Percentiles rank a stretch among this genome's conserved stretches.
Evolutionary conservation across 2,888 invertebrate genomes (phyloP).

Genomic region (Ischnus inquisitorius): DNA sequence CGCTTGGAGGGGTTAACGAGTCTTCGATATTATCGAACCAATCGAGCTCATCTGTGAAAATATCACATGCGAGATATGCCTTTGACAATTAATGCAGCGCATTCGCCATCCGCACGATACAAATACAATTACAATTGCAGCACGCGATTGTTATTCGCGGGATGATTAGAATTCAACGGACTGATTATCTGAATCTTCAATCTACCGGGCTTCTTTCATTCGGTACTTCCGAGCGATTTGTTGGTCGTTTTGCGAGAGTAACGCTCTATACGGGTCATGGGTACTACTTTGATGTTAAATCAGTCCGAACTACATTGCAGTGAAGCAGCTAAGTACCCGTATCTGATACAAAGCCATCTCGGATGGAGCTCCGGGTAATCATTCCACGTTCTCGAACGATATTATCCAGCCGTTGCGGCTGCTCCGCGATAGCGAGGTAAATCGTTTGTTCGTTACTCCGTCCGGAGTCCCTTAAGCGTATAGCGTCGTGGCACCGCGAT

Average conservation of each 20-base stretch:
- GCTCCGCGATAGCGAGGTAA: slow-evolving; percentile 17
- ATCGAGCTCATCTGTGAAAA: slow-evolving; percentile 1
- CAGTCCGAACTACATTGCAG: not conserved
- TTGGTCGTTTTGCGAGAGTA: not conserved
- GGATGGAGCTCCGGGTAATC: slow-evolving; percentile 38
- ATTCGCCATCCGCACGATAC: not conserved
- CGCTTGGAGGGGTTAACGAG: not conserved
- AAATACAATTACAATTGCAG: too few relatives aligned
- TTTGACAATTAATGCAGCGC: not conserved
- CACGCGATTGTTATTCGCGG: not conserved
- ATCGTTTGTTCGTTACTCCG: slow-evolving; percentile 52
- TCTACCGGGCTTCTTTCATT: not conserved
- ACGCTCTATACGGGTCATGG: not conserved
- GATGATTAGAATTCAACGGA: not conserved
- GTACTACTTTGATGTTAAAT: not conserved
- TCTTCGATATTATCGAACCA: not conserved
- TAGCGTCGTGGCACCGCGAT: slow-evolving; percentile 6
- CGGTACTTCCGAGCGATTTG: not conserved
- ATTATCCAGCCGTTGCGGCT: slow-evolving; percentile 3
- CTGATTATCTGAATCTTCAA: not conserved
- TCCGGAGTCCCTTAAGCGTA: slow-evolving; percentile 52
- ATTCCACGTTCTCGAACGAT: slow-evolving; percentile 31
- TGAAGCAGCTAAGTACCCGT: slow-evolving; percentile 18
- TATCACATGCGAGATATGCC: not conserved
- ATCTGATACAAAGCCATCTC: slow-evolving; percentile 32